Evolutionary conservation across 2,888 invertebrate genomes (phyloP).

Genomic region (Chymomyza amoena): DNA sequence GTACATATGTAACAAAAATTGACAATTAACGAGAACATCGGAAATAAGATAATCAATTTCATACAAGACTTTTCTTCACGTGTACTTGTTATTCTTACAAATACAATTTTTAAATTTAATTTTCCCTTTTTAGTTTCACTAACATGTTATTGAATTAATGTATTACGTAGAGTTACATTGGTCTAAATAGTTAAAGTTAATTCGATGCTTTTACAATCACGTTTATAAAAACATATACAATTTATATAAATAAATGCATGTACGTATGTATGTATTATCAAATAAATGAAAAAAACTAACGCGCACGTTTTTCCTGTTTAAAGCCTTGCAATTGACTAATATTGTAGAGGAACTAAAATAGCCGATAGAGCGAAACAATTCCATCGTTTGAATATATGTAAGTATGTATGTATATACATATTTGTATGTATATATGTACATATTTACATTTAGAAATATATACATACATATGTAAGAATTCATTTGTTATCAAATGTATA

Average conservation of each 20-base stretch:
- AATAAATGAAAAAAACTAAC: not conserved
- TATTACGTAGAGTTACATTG: not conserved
- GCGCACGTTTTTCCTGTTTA: not conserved
- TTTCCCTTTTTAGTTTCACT: not conserved
- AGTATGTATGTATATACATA: not conserved
- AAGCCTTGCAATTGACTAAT: not conserved
- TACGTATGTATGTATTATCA: not conserved
- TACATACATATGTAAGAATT: too few relatives aligned
- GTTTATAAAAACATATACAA: not conserved
- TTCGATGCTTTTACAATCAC: not conserved
- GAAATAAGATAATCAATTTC: too few relatives aligned
- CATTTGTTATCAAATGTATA: too few relatives aligned
- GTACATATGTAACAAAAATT: not conserved
- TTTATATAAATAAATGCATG: not conserved
- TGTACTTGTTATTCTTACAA: not conserved
- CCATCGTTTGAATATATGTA: not conserved
- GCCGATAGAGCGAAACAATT: not conserved
- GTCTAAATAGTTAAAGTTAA: not conserved
- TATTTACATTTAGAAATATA: too few relatives aligned
- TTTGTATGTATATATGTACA: not conserved
- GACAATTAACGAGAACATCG: too few relatives aligned
- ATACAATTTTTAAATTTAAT: not conserved
- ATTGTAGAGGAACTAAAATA: not conserved
- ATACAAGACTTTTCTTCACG: too few relatives aligned
- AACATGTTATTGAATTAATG: not conserved